Base-by-base conservation (phyloP, 2,888 invertebrate genomes). In the Salticus scenicus region DNA sequence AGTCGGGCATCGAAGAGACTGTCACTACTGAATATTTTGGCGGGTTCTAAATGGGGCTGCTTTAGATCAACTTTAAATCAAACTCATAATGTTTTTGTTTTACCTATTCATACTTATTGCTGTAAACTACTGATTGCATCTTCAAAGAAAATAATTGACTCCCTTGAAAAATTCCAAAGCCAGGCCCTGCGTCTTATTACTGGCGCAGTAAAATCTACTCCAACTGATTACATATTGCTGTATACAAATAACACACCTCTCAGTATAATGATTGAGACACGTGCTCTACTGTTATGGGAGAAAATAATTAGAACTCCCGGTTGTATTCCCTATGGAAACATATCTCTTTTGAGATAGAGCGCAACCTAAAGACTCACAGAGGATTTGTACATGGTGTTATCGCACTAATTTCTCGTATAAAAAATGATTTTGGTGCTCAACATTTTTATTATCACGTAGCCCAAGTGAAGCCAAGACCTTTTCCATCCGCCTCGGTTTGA, bases 51-150 rank as follows among this genome's bases (percentile, higher is more conserved):
- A 42, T 71, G 71, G 28, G 28, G 28, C 28, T 42, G 71, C 42
- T 71, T 42, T n/a, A 71, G 47, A 42, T 17, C 24, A 14, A 42
- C 42, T 12, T 71, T 42, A 42, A 41, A 42, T 71, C 27, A 24
- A 27, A 71, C 71, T 4, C 42, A 71, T 24, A 41, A 42, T 24
- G 17, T 27, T 37, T 71, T 14, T 12, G 24, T 71, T 10, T 17
- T 41, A 14, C 71, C 42, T 17, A 5, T 71, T 12, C n/a, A 42
- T 17, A 71, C 42, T 0, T 71, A 41, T n/a, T 71, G 71, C 42
- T 71, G 71, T 71, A 42, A 42, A 71, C 27, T 27, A 24, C 71
- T 71, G 0, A 24, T 71, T 71, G 14, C 42, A 10, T 0, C 71
- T 28, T 27, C 42, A 12, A 42, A 71, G 28, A 41, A 42, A 42